Base-by-base conservation (phyloP, 2,888 invertebrate genomes). In the Osmoderma eremita region DNA sequence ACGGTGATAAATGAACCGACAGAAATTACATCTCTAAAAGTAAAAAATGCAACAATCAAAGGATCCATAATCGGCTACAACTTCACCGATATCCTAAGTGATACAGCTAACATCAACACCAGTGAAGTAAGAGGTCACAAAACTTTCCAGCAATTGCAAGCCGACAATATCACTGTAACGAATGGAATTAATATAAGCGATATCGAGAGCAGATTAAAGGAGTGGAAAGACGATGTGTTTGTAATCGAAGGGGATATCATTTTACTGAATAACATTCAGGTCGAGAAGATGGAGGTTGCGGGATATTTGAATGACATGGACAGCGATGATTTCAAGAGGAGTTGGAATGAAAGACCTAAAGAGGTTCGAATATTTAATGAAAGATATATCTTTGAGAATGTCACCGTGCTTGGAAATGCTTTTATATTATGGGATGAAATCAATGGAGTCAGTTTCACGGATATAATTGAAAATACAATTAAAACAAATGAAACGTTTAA, bases 231-330 rank as follows among this genome's bases (percentile, higher is more conserved):
- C 30, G 10, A 2, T 30, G 5, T 48, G 1, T 70, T 72, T 38
- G 41, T 56, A 10, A 45, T 71, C 6, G 49, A 69, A 30, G 67
- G 64, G 2, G 50, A 68, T 41, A 13, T 75, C 1, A 39, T 54
- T 10, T 65, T 75, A n/a, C 70, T 71, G 18, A 45, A 71, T 18
- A 54, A 71, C 36, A 75, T 83, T 20, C 74, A 75, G 41, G 75
- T 84, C 3, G 78, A 81, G 42, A 80, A 81, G 13, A 74, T 86
- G 2, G 78, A 77, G 62, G 84, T 85, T 73, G 72, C 74, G 12
- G 77, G 78, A 6, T 74, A 75, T 15, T 75, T 85, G 3, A 85
- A 86, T 72, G 82, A 80, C 15, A 79, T 86, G 39, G 70, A 75
- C 0, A 76, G 78, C 0, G 64, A 75, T 0, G 75, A 82, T 17